These are phyloP conservation scores for Cataglyphis rosenhaueri DNA, from an alignment of 2,888 invertebrate species.

Conservation along the genomic window DNA sequence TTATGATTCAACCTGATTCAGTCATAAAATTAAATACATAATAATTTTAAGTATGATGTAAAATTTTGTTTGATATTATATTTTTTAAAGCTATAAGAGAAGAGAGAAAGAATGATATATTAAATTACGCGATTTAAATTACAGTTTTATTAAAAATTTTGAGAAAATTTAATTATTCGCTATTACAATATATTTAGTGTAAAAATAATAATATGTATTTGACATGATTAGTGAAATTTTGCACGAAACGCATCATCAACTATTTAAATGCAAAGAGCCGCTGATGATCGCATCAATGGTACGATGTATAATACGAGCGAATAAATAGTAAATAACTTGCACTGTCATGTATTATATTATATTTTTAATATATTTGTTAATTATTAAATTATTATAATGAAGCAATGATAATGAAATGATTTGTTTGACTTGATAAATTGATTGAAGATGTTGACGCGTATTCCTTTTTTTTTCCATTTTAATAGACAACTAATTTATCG, in stretches of 20 bases:
- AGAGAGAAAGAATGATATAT: not conserved
- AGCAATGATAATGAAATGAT: not conserved
- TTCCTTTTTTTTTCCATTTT: not conserved
- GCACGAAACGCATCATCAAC: not conserved
- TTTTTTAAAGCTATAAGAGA: not conserved
- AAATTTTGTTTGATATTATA: not conserved
- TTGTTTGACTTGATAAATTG: not conserved
- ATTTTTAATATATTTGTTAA: not conserved
- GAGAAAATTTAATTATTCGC: not conserved
- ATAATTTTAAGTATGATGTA: not conserved
- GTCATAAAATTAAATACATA: not conserved
- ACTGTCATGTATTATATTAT: not conserved
- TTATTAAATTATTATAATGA: not conserved
- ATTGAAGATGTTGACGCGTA: not conserved
- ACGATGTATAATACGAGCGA: not conserved
- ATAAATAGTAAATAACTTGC: not conserved
- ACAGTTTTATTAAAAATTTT: not conserved
- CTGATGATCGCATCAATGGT: not conserved
- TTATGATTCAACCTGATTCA: not conserved
- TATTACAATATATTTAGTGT: not conserved
- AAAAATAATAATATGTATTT: not conserved
- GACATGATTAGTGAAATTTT: not conserved
- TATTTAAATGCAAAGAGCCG: constrained; percentile 18
- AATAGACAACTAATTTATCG: not conserved
- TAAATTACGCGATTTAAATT: not conserved